Evolutionary conservation across 1,140 invertebrate species (phyloP), one percentile per base, ranked within the genome.

Genomic region (Hirudo medicinalis): DNA sequence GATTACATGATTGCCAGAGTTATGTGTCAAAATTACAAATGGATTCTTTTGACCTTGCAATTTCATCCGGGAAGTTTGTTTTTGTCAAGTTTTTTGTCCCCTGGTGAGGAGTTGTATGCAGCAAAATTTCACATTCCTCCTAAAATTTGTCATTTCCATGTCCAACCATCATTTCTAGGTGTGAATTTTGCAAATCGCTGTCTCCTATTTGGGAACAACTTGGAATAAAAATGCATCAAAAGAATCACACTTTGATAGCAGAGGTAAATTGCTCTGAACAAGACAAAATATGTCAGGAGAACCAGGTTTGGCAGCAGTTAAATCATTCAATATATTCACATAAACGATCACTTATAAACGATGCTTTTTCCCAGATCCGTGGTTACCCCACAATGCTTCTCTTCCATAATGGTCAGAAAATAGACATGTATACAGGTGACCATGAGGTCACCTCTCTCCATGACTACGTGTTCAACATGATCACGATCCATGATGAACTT

Each of bases 331-430:
- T 6, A 3, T 36, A 36, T 36, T 36, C 32, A 36, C 6, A 3
- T 3, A 36, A 3, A 36, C 6, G 32, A 36, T 36, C 32, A 36
- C 6, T 36, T 36, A 36, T 36, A 25, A 63, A 11, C 19, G 20
- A 5, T 20, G 54, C 25, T 13, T 63, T 25, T 63, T 15, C 11
- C 1, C 29, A 63, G 57, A 63, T 63, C 13, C 22, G 57, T 13
- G 57, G 57, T 63, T 63, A 63, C 57, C 57, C 57, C 11, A 63
- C 57, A 11, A 63, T 63, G 57, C 57, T 63, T 15, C 29, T 63
- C 11, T 25, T 63, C 22, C 57, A 13, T 6, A 63, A 63, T 63
- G 57, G 57, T 25, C 22, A 63, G 19, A 63, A 13, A 13, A 1
- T 63, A 20, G 57, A 63, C 29, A 63, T 63, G 57, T 63, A 63